Evolutionary conservation across 2,888 invertebrate genomes (phyloP).

Genomic region (Caenorhabditis sp.): DNA sequence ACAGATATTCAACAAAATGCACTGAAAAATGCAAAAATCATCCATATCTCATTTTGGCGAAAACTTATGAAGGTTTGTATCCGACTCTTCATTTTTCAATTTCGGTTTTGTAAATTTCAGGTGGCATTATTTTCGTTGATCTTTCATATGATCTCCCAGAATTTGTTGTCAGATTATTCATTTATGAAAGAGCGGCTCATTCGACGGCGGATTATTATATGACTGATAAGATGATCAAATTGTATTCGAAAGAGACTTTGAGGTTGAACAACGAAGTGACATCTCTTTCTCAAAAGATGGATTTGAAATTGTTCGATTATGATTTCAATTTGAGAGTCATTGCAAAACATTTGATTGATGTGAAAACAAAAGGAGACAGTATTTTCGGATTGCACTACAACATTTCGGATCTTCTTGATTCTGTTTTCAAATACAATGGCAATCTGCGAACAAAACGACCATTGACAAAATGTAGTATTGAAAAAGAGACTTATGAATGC

Average conservation of each 20-base stretch:
- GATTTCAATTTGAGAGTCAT: background rate
- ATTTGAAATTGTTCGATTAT: background rate
- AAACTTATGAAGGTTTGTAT: conserved; percentile 17
- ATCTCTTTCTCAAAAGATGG: conserved; percentile 11
- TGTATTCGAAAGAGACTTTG: conserved; percentile 25
- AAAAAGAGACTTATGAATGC: background rate
- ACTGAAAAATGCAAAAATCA: conserved; percentile 4
- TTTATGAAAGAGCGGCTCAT: conserved; percentile 26
- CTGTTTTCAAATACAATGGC: background rate
- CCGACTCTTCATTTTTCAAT: too few species aligned
- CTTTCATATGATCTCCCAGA: conserved; percentile 26
- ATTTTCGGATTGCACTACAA: background rate
- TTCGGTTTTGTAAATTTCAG: too few species aligned
- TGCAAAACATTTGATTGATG: background rate
- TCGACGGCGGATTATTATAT: conserved; percentile 35
- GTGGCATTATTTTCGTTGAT: conserved; percentile 25
- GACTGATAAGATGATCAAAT: conserved; percentile 25
- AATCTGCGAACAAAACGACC: background rate
- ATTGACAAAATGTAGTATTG: background rate
- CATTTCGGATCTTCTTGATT: background rate
- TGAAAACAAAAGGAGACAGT: background rate
- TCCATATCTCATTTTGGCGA: conserved; percentile 33
- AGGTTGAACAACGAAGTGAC: conserved; percentile 16
- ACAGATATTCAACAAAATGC: conserved; percentile 22
- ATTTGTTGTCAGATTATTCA: conserved; percentile 21